Conservation (phyloP, 2,113 vertebrate species). For the Lethenteron camtschaticum region DNA sequence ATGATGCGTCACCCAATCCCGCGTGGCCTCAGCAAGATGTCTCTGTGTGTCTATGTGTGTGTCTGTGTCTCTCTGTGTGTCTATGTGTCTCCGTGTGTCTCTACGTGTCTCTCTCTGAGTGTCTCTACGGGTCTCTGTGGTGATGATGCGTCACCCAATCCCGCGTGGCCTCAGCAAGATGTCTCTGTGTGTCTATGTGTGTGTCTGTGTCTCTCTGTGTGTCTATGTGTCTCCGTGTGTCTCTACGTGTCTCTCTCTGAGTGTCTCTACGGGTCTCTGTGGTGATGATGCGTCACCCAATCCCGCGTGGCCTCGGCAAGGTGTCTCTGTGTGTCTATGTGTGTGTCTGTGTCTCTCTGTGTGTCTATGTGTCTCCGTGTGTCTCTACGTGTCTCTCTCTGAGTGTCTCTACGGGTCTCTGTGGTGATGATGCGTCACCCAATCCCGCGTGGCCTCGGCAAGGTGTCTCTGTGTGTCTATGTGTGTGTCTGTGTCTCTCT, state of each 20-base stretch:
- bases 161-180: no score
- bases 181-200: not conserved
- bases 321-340: slow-evolving; percentile 17
- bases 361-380: no score
- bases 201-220: not conserved
- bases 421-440: slow-evolving; percentile 12
- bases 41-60: not conserved
- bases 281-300: not conserved
- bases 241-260: no score
- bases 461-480: slow-evolving; percentile 23
- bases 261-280: no score
- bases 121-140: not conserved
- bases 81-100: not conserved
- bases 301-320: not conserved
- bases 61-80: not conserved
- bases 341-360: no score
- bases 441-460: slow-evolving; percentile 33
- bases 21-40: no score
- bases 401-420: no score
- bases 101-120: not conserved
- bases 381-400: no score
- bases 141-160: not conserved
- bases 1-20: not conserved
- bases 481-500: not conserved
- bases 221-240: no score